Base-by-base conservation (phyloP, 1,140 invertebrate species). In the Holotrichia oblita region DNA sequence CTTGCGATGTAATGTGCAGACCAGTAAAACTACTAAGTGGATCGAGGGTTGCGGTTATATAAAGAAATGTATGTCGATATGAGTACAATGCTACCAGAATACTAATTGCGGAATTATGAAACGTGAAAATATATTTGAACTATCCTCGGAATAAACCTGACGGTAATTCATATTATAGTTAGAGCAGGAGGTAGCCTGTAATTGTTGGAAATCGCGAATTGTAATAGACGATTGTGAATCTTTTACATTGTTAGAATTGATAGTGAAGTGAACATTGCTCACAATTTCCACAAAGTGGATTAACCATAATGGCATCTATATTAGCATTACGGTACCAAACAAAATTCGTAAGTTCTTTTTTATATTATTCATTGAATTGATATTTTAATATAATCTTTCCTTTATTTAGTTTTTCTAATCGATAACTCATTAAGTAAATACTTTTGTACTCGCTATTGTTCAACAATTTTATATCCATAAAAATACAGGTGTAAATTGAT, bases 41-140 rank as follows among this genome's bases (percentile, higher is more conserved):
- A 69, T 24, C 61, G 20, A 34, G 27, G 61, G 61, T 27, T 69
- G 27, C 10, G 27, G 9, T 69, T 69, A 69, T 69, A 14, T 69
- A 69, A 34, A 69, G 22, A 69, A 27, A 69, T 69, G 61, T 69
- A 22, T 69, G 61, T 69, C 61, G 61, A 34, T 69, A 69, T 27
- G 27, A 24, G 61, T 17, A 69, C 12, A 22, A 17, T 34, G 6
- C 61, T 27, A 27, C 27, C 20, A 22, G 61, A 69, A 69, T 69
- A 69, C 22, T 69, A 69, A 69, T 69, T 69, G 61, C 61, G 22
- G 61, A 24, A 22, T 69, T 69, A 69, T 69, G 61, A 69, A 69
- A 69, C 22, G 61, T 7, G 24, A 69, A 27, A 34, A 69, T 69
- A 27, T 69, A 69, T 27, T 27, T 69, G 7, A 69, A 34, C 61